These are phyloP conservation scores for Redunca redunca DNA, from an alignment of 2,113 vertebrate species.

Conservation along the genomic window DNA sequence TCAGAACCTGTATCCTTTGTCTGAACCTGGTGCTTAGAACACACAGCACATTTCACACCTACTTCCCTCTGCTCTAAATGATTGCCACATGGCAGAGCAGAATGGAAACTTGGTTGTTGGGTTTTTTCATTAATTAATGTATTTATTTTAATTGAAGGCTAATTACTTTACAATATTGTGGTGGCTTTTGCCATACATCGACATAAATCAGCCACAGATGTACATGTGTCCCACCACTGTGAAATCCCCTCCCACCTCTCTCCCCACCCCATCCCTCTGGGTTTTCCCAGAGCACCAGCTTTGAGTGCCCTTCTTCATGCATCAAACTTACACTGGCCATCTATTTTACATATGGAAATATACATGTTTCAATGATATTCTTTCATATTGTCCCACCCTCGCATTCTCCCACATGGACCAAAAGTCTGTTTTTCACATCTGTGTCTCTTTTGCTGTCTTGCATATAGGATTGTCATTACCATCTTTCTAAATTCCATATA, in stretches of 20 bases:
- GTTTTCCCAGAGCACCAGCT: not conserved
- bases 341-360: not conserved
- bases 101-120: not conserved
- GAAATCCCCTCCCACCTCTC: not conserved
- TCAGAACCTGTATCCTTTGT: not conserved
- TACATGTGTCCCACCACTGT: not conserved
- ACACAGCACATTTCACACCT: not conserved
- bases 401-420: not conserved
- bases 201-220: not conserved
- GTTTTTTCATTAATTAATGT: not conserved
- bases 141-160: not conserved
- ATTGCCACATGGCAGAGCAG: not conserved
- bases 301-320: not conserved
- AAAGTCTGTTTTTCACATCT: not conserved
- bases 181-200: not conserved
- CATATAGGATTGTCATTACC: not conserved
- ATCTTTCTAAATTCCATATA: not conserved
- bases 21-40: not conserved
- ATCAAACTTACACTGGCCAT: not conserved
- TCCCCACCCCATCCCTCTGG: not conserved
- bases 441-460: not conserved
- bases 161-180: not conserved
- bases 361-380: not conserved
- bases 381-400: not conserved
- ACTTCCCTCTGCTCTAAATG: not conserved